Percentiles rank a stretch among this genome's conserved stretches.
Evolutionary conservation across 1,140 invertebrate genomes (phyloP).

Genomic region (Macrosteles quadrilineatus): DNA sequence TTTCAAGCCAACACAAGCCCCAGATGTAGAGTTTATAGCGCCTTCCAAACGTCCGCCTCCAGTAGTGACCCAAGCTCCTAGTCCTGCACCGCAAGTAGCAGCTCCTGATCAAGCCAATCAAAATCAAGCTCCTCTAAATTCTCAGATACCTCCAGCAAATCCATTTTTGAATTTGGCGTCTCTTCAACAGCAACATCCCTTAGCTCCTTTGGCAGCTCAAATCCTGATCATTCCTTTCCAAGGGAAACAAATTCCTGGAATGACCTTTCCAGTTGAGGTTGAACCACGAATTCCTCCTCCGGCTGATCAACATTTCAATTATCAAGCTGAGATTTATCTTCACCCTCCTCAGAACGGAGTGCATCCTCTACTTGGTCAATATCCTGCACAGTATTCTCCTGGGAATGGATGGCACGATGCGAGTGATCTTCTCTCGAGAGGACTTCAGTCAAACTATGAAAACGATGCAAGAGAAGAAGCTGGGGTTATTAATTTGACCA

Average conservation of each 20-base stretch:
- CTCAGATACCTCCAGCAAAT: background rate
- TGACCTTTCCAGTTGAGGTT: background rate
- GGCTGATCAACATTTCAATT: background rate
- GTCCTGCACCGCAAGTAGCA: background rate
- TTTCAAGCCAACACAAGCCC: background rate
- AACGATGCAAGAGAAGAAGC: no score
- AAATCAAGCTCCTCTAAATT: background rate
- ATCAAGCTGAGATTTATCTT: conserved; percentile 10
- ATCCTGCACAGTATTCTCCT: background rate
- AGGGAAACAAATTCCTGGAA: background rate
- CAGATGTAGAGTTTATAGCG: background rate
- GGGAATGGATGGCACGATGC: conserved; percentile 4
- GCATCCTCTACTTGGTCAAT: background rate
- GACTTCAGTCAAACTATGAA: background rate
- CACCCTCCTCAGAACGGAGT: background rate
- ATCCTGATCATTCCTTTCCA: conserved; percentile 2
- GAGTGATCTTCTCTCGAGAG: background rate
- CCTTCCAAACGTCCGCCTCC: no score
- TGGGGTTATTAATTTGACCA: no score
- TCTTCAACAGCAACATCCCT: background rate
- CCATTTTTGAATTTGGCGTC: background rate
- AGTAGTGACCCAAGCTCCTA: no score
- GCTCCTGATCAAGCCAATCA: background rate
- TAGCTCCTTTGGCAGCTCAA: background rate
- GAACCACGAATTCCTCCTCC: background rate